phyloP scores from a whole-genome alignment of 2,888 invertebrate species.

The Cephus rjabovi region DNA sequence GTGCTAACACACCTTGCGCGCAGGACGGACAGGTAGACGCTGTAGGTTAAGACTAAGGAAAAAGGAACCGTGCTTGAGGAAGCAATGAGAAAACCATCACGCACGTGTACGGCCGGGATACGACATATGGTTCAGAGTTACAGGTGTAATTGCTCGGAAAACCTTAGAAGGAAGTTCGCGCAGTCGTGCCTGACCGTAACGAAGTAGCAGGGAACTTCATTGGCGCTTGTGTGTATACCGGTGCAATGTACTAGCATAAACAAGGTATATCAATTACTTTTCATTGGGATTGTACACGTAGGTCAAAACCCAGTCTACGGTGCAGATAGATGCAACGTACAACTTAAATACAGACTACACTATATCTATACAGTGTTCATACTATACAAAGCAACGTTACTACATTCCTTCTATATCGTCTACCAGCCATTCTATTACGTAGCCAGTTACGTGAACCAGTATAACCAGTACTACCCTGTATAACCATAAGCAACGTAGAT shows the following conservation, averaged over 20 bases:
- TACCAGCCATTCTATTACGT: neutral
- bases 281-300: neutral
- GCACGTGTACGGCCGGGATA: conserved; percentile 11
- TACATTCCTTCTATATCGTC: neutral
- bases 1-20: conserved; percentile 8
- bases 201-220: neutral
- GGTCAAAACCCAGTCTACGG: no score
- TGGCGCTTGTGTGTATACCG: neutral
- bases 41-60: conserved; percentile 15
- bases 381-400: neutral
- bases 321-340: no score
- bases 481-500: neutral
- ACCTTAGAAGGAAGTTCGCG: conserved; percentile 41
- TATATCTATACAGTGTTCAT: neutral
- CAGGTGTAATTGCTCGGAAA: conserved; percentile 54
- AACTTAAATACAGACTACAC: no score
- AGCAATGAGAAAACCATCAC: conserved; percentile 25
- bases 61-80: conserved; percentile 47
- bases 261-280: neutral
- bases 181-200: conserved; percentile 32
- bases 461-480: neutral
- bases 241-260: neutral
- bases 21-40: conserved; percentile 7
- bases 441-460: neutral
- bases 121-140: conserved; percentile 43